phyloP scores from a whole-genome alignment of 2,888 invertebrate genomes.

The Danaus chrysippus region DNA sequence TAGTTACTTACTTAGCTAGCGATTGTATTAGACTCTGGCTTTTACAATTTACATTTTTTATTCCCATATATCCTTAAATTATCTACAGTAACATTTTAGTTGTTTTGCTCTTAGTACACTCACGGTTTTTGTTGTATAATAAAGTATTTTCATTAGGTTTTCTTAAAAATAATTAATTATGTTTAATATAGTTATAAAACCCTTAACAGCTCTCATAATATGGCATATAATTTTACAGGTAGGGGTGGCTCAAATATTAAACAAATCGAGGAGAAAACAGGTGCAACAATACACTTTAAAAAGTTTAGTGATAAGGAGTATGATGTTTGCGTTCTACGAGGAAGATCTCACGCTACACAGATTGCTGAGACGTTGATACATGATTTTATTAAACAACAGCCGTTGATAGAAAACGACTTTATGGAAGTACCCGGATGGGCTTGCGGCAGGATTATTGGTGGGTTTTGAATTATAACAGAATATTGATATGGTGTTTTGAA shows the following conservation, averaged over 20 bases:
- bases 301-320: constrained; percentile 78
- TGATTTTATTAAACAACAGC: constrained; percentile 84
- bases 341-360: constrained; percentile 82
- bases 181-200: no score
- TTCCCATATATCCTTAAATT: no score
- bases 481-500: no score
- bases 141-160: no score
- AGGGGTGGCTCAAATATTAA: constrained; percentile 87
- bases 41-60: no score
- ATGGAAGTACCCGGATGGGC: constrained; percentile 83
- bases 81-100: no score
- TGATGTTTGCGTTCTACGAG: constrained; percentile 85
- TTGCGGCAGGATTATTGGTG: constrained; percentile 85
- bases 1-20: no score
- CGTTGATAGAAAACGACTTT: constrained; percentile 82
- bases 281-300: constrained; percentile 79
- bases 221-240: constrained; percentile 52
- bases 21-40: no score
- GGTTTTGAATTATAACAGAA: constrained; percentile 24
- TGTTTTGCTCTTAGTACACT: no score
- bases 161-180: no score
- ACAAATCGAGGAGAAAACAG: constrained; percentile 85
- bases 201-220: no score
- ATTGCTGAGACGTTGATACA: constrained; percentile 84
- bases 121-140: no score